Evolutionary conservation across 2,888 invertebrate species (phyloP).

Genomic region (Tolmerus cingulatus): DNA sequence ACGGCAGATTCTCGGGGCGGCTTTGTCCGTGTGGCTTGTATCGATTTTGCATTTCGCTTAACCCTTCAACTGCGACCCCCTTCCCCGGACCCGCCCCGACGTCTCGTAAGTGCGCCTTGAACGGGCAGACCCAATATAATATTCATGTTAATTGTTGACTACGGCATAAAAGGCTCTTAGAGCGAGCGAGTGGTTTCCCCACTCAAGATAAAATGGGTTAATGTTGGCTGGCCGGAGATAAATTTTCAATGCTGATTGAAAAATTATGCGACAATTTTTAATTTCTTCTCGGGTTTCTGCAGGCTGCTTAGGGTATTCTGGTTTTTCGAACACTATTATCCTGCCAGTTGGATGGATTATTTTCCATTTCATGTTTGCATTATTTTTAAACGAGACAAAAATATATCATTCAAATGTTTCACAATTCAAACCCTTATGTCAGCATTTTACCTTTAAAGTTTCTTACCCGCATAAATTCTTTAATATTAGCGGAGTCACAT

Average conservation of each 20-base stretch:
- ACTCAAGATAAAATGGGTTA: slow-evolving; percentile 16
- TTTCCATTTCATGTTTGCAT: neutral
- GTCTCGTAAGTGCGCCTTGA: slow-evolving; percentile 17
- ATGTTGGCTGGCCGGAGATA: neutral
- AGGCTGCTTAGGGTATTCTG: neutral
- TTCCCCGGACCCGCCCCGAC: neutral
- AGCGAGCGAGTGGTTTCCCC: neutral
- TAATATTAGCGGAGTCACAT: too few relatives aligned
- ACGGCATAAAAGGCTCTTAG: neutral
- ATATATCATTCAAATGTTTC: neutral
- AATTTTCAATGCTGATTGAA: neutral
- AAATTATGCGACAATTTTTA: slow-evolving; percentile 7
- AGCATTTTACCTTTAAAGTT: too few relatives aligned
- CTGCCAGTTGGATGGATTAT: neutral
- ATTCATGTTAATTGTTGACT: slow-evolving; percentile 23
- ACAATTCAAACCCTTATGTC: neutral
- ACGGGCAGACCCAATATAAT: slow-evolving; percentile 7
- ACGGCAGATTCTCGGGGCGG: neutral
- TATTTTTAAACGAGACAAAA: neutral
- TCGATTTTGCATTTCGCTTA: slow-evolving; percentile 32
- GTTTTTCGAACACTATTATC: neutral
- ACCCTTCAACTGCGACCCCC: slow-evolving; percentile 3
- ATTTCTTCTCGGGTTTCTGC: neutral
- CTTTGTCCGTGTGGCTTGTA: slow-evolving; percentile 25
- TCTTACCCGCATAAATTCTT: too few relatives aligned